These are phyloP conservation scores for Craseonycteris thonglongyai DNA, from an alignment of 2,113 vertebrate genomes.

Conservation along the genomic window DNA sequence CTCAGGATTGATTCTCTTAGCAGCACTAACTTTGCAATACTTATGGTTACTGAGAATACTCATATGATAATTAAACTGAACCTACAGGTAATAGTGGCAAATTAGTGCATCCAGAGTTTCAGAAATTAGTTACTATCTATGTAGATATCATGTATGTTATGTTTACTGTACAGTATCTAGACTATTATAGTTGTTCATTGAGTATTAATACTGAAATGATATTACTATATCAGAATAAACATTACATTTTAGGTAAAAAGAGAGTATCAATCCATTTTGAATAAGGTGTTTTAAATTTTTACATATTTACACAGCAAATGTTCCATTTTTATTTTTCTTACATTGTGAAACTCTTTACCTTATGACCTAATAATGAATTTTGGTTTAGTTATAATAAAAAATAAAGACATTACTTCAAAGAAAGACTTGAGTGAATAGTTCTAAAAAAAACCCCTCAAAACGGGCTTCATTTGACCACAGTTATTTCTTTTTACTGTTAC, in stretches of 20 bases:
- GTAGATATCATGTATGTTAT: background rate
- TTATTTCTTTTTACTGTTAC: background rate
- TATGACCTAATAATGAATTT: background rate
- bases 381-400: background rate
- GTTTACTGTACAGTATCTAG: background rate
- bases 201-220: background rate
- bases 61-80: background rate
- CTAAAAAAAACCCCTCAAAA: background rate
- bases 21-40: background rate
- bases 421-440: background rate
- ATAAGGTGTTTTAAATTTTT: background rate
- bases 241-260: constrained; percentile 13
- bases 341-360: background rate
- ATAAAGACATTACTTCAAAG: background rate
- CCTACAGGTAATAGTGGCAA: background rate
- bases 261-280: no score
- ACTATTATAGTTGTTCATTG: background rate
- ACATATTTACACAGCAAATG: background rate
- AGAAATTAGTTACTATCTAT: background rate
- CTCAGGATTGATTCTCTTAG: background rate
- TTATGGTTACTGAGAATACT: background rate
- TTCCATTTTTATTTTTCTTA: background rate
- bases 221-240: background rate
- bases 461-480: background rate
- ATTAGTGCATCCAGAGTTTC: background rate